Percentiles rank a stretch among this genome's conserved stretches.
phyloP scores from a whole-genome alignment of 2,797 vertebrate genomes.

The Sarcophilus harrisii region DNA sequence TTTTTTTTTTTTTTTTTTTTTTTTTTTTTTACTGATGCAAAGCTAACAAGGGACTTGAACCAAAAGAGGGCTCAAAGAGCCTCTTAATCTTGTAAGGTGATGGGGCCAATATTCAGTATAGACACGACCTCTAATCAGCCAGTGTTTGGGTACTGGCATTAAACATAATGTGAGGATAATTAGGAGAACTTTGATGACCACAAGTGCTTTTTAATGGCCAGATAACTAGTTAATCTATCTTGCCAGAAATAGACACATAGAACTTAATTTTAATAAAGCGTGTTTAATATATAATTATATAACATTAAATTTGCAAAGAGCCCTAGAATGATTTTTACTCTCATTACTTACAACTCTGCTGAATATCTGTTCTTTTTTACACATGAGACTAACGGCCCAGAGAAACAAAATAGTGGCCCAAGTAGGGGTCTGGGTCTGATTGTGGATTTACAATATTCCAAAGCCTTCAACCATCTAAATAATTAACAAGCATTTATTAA shows the following conservation, averaged over 20 bases:
- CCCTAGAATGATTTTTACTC: background rate
- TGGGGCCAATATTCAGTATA: no score
- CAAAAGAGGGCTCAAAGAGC: background rate
- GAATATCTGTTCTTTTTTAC: background rate
- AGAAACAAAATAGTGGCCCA: background rate
- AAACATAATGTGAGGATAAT: background rate
- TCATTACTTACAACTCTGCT: background rate
- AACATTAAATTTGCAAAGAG: background rate
- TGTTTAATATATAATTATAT: slow-evolving; percentile 64
- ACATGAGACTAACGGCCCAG: background rate
- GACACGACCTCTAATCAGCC: no score
- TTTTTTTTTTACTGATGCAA: background rate
- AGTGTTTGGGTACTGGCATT: background rate
- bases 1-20: background rate
- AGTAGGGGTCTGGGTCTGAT: background rate
- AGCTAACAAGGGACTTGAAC: no score
- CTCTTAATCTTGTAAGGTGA: background rate
- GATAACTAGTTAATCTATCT: slow-evolving; percentile 55
- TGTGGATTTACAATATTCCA: background rate
- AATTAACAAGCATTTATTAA: background rate
- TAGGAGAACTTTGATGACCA: background rate
- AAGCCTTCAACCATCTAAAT: background rate
- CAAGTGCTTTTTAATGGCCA: slow-evolving; percentile 63
- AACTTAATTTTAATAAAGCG: slow-evolving; percentile 73
- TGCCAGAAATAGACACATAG: slow-evolving; percentile 35